Percentiles rank a stretch among this genome's conserved stretches.
These are phyloP conservation scores for Bryconaethiops microstoma DNA, from an alignment of 2,797 vertebrate species.

Conservation along the genomic window DNA sequence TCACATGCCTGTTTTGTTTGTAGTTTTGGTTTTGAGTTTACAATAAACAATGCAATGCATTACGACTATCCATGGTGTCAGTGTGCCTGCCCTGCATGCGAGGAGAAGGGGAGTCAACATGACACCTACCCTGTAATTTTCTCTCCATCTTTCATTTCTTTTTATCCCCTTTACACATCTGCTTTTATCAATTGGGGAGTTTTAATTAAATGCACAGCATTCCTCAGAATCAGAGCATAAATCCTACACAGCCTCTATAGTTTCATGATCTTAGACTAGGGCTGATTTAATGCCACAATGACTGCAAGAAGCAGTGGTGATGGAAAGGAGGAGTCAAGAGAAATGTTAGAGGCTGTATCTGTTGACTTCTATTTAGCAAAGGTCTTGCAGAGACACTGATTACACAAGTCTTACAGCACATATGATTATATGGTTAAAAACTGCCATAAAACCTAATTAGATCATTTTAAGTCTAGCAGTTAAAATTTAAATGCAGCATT, in stretches of 20 bases:
- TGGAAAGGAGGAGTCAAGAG: background rate
- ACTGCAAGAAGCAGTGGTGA: background rate
- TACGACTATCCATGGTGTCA: too few species aligned
- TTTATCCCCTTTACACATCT: slow-evolving; percentile 31
- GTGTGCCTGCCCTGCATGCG: too few species aligned
- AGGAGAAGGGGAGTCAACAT: too few species aligned
- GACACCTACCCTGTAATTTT: slow-evolving; percentile 36
- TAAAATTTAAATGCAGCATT: too few species aligned
- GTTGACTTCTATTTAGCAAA: background rate
- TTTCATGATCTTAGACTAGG: slow-evolving; percentile 37
- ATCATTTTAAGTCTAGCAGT: too few species aligned
- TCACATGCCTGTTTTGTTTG: too few species aligned
- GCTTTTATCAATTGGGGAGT: slow-evolving; percentile 54
- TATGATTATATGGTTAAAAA: background rate
- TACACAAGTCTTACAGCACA: background rate
- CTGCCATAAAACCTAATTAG: too few species aligned
- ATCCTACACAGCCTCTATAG: slow-evolving; percentile 61
- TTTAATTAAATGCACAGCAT: slow-evolving; percentile 62
- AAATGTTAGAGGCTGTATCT: background rate
- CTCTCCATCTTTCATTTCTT: background rate
- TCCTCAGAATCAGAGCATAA: slow-evolving; percentile 62
- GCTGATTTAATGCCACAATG: slow-evolving; percentile 55
- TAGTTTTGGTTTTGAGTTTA: too few species aligned
- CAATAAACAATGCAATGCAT: too few species aligned
- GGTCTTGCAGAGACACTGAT: background rate